These are phyloP conservation scores for Virgularia gustaviana DNA, from an alignment of 92 coral and sea anemone species.

Conservation along the genomic window DNA sequence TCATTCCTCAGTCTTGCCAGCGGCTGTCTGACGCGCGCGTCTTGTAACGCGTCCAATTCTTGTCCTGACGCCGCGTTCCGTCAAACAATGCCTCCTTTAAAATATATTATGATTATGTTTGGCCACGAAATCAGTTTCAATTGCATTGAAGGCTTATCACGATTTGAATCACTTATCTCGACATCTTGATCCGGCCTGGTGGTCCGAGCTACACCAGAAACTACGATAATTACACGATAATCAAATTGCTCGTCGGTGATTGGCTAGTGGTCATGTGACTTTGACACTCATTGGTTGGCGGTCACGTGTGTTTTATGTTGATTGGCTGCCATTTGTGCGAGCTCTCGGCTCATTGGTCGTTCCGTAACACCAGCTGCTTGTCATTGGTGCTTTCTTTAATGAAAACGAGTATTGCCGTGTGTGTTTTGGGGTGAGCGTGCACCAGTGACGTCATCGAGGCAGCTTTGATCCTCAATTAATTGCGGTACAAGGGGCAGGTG, in stretches of 20 bases:
- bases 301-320: no score
- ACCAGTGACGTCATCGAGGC: not conserved
- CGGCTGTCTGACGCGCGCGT: not conserved
- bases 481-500: no score
- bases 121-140: slow-evolving; percentile 26
- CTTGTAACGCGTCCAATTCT: not conserved
- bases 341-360: no score
- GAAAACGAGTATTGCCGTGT: not conserved
- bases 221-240: not conserved
- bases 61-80: slow-evolving; percentile 27
- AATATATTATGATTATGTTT: slow-evolving; percentile 7
- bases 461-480: no score
- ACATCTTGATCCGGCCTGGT: slow-evolving; percentile 29
- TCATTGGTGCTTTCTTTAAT: not conserved
- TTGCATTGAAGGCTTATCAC: slow-evolving; percentile 12
- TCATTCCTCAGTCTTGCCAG: not conserved
- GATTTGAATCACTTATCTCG: slow-evolving; percentile 25
- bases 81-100: slow-evolving; percentile 22
- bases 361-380: not conserved
- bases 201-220: slow-evolving; percentile 3
- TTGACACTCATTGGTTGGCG: slow-evolving; percentile 1
- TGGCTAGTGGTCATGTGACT: not conserved
- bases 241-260: not conserved
- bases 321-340: no score
- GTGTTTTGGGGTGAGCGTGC: not conserved